Evolutionary conservation across 2,888 invertebrate species (phyloP), one percentile per base, ranked within the genome.

Genomic region (Drosophila neotestacea): DNA sequence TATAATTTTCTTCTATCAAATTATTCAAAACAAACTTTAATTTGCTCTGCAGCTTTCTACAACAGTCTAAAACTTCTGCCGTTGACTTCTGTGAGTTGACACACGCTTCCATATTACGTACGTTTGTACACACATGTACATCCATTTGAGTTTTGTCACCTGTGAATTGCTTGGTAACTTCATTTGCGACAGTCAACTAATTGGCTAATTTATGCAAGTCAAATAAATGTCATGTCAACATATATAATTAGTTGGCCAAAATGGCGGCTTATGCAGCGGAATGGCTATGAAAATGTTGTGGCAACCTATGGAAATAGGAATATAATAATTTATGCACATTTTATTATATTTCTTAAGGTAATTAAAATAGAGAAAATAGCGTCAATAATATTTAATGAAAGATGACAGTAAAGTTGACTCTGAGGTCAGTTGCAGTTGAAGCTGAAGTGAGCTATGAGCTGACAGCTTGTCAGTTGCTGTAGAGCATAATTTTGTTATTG

Each of bases 221-320:
- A 84, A 84, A 84, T 89, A 85, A 84, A 88, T 88, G 84, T 77
- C 90, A 89, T 78, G 84, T 84, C 84, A 82, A 79, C 90, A 88
- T 71, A 84, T 85, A 44, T 58, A 89, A 89, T 84, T 88, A 84
- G 83, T 85, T 73, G 64, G 73, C 61, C 60, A 68, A 73, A 73
- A 64, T 66, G 60, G 59, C 47, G 44, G 39, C 55, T 22, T 34
- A 46, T n/a, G 11, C 16, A 3, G 36, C 65, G 54, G 39, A 36
- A 38, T 41, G 46, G 22, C 39, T 50, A 36, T 47, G 52, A 46
- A 70, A 61, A 70, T 39, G 41, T 75, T 48, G 32, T 16, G 44
- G 39, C 10, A 59, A 58, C 38, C 46, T 51, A 22, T 41, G 16
- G 39, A 47, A 39, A 42, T 48, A 34, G n/a, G n/a, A 5, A 5